A percentile compares a stretch with the other conserved stretches of the same genome.
Evolutionary conservation across 2,888 invertebrate genomes (phyloP).

Genomic region (Heliconius ethilla): DNA sequence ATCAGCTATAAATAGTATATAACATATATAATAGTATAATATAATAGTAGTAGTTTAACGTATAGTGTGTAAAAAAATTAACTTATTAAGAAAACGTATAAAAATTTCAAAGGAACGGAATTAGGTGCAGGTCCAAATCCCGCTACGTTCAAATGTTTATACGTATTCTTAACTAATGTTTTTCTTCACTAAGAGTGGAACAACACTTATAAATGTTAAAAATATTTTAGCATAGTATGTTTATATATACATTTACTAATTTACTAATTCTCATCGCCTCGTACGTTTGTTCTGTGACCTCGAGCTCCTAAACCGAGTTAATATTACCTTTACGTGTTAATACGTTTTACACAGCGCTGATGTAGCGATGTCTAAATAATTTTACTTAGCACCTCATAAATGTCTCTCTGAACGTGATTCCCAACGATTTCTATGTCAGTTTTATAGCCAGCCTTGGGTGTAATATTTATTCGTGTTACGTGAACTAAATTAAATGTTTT

Average conservation of each 20-base stretch:
- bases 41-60: too few relatives aligned
- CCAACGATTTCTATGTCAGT: constrained; percentile 16
- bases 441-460: constrained; percentile 20
- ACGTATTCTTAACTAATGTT: too few relatives aligned
- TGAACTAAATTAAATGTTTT: constrained; percentile 9
- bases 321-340: constrained; percentile 31
- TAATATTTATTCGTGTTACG: constrained; percentile 6
- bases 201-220: not conserved
- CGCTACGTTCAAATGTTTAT: too few relatives aligned
- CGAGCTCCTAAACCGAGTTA: constrained; percentile 23
- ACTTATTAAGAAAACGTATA: too few relatives aligned
- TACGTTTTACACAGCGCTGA: constrained; percentile 6
- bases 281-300: constrained; percentile 33
- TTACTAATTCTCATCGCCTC: constrained; percentile 7
- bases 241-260: not conserved
- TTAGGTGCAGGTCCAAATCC: too few relatives aligned
- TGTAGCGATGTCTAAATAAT: constrained; percentile 20
- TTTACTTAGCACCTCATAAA: constrained; percentile 33
- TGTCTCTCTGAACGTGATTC: constrained; percentile 26
- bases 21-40: too few relatives aligned
- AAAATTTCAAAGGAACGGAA: too few relatives aligned
- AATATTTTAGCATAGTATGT: not conserved
- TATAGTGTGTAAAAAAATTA: not conserved
- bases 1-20: too few relatives aligned
- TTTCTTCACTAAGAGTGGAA: too few relatives aligned